A percentile compares a stretch with the other conserved stretches of the same genome.
Evolutionary conservation across 2,113 vertebrate species (phyloP).

Genomic region (Helogale parvula): DNA sequence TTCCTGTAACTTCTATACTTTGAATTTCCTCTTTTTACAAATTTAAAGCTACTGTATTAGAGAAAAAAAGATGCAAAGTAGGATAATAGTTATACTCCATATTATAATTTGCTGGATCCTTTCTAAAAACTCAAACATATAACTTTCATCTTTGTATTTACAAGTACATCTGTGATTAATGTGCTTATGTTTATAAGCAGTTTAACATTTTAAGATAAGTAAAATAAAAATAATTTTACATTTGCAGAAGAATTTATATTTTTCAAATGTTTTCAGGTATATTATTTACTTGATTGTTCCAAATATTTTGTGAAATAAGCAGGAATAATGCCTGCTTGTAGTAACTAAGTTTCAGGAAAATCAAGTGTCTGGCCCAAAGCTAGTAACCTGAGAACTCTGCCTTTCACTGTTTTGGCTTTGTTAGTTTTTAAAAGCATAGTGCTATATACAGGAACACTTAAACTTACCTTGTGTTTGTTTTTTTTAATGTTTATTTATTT

Average conservation of each 20-base stretch:
- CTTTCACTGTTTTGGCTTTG: neutral
- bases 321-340: neutral
- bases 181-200: neutral
- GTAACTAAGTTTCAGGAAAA: neutral
- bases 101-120: neutral
- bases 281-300: neutral
- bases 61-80: neutral
- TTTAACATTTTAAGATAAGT: neutral
- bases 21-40: neutral
- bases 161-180: neutral
- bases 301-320: neutral
- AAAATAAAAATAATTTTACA: neutral
- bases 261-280: neutral
- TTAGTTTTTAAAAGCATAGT: neutral
- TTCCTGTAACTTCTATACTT: constrained; percentile 1
- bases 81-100: neutral
- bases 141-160: neutral
- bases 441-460: neutral
- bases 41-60: neutral
- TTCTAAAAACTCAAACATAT: neutral
- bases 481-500: neutral
- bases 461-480: neutral
- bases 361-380: neutral
- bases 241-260: neutral
- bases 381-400: neutral